phyloP scores from a whole-genome alignment of 2,113 vertebrate species.

The Rhagologus leucostigma region DNA sequence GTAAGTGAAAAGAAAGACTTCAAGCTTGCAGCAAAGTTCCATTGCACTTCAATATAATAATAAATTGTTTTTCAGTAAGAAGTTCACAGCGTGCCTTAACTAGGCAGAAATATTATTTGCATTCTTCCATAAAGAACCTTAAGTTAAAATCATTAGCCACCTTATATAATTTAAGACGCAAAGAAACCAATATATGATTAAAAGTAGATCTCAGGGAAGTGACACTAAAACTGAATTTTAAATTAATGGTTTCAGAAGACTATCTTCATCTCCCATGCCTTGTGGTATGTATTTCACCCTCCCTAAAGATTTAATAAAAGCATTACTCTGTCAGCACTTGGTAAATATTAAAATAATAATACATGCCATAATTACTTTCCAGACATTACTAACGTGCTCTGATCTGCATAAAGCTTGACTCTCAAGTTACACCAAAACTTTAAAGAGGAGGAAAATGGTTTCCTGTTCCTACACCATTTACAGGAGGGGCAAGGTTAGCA shows the following conservation, averaged over 20 bases:
- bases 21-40: not conserved
- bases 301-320: slow-evolving; percentile 32
- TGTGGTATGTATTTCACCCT: slow-evolving; percentile 2
- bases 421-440: slow-evolving; percentile 4
- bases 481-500: not conserved
- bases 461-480: not conserved
- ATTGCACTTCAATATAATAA: not conserved
- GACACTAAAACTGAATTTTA: slow-evolving; percentile 10
- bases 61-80: slow-evolving; percentile 20
- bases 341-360: slow-evolving; percentile 58
- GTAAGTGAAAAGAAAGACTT: not conserved
- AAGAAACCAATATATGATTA: slow-evolving; percentile 22
- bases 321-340: slow-evolving; percentile 38
- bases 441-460: not conserved
- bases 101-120: slow-evolving; percentile 56
- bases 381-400: slow-evolving; percentile 42
- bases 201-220: slow-evolving; percentile 23
- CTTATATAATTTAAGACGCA: not conserved
- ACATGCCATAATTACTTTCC: slow-evolving; percentile 38
- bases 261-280: not conserved
- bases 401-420: slow-evolving; percentile 29
- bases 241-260: slow-evolving; percentile 6
- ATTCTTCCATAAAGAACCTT: slow-evolving; percentile 36
- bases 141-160: slow-evolving; percentile 37
- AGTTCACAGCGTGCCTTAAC: not conserved